These are phyloP conservation scores for Suricata suricatta DNA, from an alignment of 2,113 vertebrate genomes.

Conservation along the genomic window DNA sequence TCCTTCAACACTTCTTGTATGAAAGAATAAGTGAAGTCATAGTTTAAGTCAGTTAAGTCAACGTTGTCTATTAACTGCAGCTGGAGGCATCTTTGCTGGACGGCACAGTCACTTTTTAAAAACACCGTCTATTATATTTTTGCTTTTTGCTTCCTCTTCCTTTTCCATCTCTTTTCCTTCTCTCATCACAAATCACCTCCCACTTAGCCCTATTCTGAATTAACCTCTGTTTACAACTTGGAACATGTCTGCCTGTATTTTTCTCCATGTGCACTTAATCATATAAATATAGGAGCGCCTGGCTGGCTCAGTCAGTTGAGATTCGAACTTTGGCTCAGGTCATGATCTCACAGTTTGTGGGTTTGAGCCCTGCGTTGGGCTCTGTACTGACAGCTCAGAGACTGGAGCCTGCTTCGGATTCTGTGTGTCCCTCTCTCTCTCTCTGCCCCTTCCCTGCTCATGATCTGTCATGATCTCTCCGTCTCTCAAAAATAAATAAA, in stretches of 20 bases:
- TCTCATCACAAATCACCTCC: neutral
- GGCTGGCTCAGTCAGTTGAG: too few species aligned
- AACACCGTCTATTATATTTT: neutral
- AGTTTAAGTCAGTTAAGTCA: neutral
- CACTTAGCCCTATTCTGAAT: neutral
- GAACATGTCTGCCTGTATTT: neutral
- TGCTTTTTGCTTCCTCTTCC: neutral
- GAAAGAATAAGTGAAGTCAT: neutral
- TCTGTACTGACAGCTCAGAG: too few species aligned
- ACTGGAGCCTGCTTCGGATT: too few species aligned
- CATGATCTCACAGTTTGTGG: too few species aligned
- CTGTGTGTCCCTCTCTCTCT: too few species aligned
- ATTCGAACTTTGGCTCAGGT: too few species aligned
- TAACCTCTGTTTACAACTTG: neutral
- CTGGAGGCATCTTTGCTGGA: neutral
- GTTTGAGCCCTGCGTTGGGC: too few species aligned
- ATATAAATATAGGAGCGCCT: neutral
- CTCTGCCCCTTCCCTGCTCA: too few species aligned
- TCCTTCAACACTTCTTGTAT: neutral
- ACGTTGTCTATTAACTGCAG: neutral
- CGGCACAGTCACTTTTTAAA: neutral
- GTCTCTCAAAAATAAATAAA: too few species aligned
- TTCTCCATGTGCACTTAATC: neutral
- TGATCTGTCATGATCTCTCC: too few species aligned
- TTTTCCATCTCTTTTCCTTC: neutral